Evolutionary conservation across 2,113 vertebrate species (phyloP).

Genomic region (Gambusia holbrooki): DNA sequence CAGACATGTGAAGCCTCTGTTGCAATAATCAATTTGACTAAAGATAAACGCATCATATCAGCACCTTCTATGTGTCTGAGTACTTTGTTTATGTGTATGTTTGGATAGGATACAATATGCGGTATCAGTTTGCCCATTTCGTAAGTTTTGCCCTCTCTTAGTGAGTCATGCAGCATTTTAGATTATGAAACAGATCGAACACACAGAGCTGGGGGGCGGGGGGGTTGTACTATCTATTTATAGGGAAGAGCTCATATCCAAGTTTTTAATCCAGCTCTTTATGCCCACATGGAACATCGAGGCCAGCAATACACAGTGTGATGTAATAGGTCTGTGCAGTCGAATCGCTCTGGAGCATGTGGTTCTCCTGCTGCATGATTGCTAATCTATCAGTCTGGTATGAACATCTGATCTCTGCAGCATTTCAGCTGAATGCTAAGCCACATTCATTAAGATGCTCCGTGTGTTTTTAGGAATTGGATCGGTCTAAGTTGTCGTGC

Average conservation of each 20-base stretch:
- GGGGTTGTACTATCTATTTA: slow-evolving; percentile 61
- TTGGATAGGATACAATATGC: slow-evolving; percentile 4
- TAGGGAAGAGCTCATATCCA: slow-evolving; percentile 69
- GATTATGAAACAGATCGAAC: slow-evolving; percentile 71
- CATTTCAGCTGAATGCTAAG: slow-evolving; percentile 24
- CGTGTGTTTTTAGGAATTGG: slow-evolving; percentile 19
- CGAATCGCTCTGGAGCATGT: slow-evolving; percentile 34
- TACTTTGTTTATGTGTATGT: background rate
- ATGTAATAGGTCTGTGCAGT: slow-evolving; percentile 62
- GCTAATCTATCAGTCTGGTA: slow-evolving; percentile 40
- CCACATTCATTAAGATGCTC: slow-evolving; percentile 37
- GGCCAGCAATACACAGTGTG: slow-evolving; percentile 43
- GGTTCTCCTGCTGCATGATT: slow-evolving; percentile 40
- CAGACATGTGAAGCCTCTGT: no score
- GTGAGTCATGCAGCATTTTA: slow-evolving; percentile 63
- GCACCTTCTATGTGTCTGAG: background rate
- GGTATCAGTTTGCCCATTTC: slow-evolving; percentile 11
- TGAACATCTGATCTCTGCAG: slow-evolving; percentile 40
- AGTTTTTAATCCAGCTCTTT: slow-evolving; percentile 74
- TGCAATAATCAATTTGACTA: no score
- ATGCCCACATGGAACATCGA: slow-evolving; percentile 39
- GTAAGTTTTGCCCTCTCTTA: slow-evolving; percentile 20
- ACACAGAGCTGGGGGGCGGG: slow-evolving; percentile 18
- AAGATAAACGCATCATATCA: no score
- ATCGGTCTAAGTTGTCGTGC: slow-evolving; percentile 9